Conservation (phyloP, 1,140 invertebrate species). For the Pseudomyrmex pallidus region DNA sequence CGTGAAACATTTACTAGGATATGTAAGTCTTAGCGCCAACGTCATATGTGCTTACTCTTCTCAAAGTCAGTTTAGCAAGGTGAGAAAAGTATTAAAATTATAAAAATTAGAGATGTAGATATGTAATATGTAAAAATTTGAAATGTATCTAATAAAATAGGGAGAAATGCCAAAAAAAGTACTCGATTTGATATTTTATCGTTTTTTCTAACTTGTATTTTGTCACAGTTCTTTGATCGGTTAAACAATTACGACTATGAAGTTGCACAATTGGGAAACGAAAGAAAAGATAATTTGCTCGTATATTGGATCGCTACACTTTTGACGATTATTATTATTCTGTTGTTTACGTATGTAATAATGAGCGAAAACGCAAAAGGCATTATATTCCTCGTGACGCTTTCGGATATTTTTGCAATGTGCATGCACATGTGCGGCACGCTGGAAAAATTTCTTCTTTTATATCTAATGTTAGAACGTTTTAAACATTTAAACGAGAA, state of each 20-base stretch:
- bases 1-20: not conserved
- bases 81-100: not conserved
- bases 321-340: not conserved
- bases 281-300: constrained; percentile 14
- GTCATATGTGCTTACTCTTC: not conserved
- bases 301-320: not conserved
- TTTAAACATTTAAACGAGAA: constrained; percentile 33
- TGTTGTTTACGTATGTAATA: not conserved
- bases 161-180: not conserved
- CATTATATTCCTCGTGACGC: not conserved
- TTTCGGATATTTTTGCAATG: not conserved
- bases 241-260: constrained; percentile 1
- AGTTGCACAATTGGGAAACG: constrained; percentile 1
- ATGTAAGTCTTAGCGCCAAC: not conserved
- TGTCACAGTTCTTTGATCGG: constrained; percentile 19
- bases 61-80: constrained; percentile 23
- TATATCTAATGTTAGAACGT: constrained; percentile 6
- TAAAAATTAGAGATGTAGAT: no score
- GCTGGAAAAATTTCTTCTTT: not conserved
- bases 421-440: not conserved
- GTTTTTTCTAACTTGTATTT: not conserved
- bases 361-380: accelerated
- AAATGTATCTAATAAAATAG: not conserved
- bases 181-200: not conserved
- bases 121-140: no score